Evolutionary conservation across 2,888 invertebrate genomes (phyloP).

Genomic region (Ecdyonurus torrentis): DNA sequence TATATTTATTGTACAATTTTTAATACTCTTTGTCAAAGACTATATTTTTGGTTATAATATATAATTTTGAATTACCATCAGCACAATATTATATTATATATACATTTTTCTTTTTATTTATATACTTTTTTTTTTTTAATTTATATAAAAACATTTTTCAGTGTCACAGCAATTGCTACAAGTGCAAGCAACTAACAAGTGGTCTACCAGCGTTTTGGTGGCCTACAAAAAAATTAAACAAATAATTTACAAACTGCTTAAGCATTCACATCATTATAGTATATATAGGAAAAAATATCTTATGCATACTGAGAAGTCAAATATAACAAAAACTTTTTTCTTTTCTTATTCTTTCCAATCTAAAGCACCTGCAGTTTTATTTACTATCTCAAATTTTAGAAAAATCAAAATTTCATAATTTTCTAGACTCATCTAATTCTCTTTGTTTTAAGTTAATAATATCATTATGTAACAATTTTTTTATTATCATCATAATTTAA

Average conservation of each 20-base stretch:
- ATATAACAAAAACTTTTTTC: neutral
- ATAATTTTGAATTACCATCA: neutral
- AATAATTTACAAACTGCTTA: neutral
- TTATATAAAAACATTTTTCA: neutral
- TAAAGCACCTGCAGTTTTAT: neutral
- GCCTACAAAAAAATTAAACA: neutral
- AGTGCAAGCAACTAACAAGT: neutral
- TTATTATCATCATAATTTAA: too few relatives aligned
- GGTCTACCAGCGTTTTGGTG: neutral
- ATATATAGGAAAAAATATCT: neutral
- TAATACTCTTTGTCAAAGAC: neutral
- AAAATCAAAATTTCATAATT: too few relatives aligned
- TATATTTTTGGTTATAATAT: neutral
- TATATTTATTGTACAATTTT: neutral
- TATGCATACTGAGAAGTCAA: neutral
- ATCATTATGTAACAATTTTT: too few relatives aligned
- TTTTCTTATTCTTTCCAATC: neutral
- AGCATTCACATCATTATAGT: neutral
- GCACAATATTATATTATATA: neutral
- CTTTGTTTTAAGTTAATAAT: too few relatives aligned
- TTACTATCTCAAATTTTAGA: too few relatives aligned
- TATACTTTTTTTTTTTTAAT: neutral
- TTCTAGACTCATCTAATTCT: too few relatives aligned
- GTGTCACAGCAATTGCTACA: conserved; percentile 1
- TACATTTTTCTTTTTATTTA: neutral